A percentile compares a stretch with the other conserved stretches of the same genome.
Evolutionary conservation across 2,797 vertebrate species (phyloP).

Genomic region (Spheniscus humboldti): DNA sequence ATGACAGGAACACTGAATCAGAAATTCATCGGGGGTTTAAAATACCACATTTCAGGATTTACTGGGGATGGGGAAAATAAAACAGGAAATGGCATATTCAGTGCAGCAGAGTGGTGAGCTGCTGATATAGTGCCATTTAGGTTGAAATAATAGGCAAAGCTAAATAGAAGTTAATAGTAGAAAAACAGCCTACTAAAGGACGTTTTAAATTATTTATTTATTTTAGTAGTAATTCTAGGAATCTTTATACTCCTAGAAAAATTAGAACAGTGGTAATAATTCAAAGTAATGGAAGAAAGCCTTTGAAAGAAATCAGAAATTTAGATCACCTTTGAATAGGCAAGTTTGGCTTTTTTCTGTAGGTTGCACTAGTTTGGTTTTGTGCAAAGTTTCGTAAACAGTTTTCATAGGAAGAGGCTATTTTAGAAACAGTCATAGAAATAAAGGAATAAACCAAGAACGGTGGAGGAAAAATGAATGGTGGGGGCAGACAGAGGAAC

Average conservation of each 20-base stretch:
- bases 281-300: background rate
- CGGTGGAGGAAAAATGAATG: background rate
- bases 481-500: background rate
- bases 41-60: background rate
- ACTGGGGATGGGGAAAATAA: background rate
- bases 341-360: background rate
- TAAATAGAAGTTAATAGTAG: background rate
- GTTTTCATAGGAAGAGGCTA: background rate
- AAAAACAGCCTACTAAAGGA: background rate
- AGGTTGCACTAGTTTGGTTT: background rate
- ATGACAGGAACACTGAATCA: constrained; percentile 4
- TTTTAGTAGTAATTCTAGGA: background rate
- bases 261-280: background rate
- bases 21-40: background rate
- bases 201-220: background rate
- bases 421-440: background rate
- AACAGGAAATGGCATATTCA: background rate
- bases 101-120: background rate
- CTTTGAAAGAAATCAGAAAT: background rate
- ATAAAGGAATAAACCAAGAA: background rate
- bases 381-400: background rate
- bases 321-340: background rate
- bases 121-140: background rate
- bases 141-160: background rate
- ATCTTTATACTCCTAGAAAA: background rate